Percentiles rank a stretch among this genome's conserved stretches.
These are phyloP conservation scores for Psammodynastes pulverulentus DNA, from an alignment of 2,113 vertebrate species.

Conservation along the genomic window DNA sequence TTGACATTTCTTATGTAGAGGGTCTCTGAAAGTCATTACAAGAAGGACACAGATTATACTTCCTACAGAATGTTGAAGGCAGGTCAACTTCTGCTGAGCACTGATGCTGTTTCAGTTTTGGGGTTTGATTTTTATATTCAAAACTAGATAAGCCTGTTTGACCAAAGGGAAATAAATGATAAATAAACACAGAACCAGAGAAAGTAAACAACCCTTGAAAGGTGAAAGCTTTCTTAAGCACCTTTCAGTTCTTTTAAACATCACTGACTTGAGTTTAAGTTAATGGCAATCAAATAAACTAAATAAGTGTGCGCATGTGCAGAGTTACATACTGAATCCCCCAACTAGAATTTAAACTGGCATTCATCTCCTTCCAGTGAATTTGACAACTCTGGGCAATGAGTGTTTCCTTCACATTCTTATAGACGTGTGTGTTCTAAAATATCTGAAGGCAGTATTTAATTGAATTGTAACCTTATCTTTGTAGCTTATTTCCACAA, in stretches of 20 bases:
- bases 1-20: neutral
- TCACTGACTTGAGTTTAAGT: neutral
- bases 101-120: neutral
- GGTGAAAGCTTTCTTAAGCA: neutral
- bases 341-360: neutral
- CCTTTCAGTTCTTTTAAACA: neutral
- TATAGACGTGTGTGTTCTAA: neutral
- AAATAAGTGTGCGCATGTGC: neutral
- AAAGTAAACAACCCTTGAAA: neutral
- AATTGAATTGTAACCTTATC: conserved; percentile 38
- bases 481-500: conserved; percentile 8
- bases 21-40: neutral
- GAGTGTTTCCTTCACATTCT: neutral
- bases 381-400: conserved; percentile 21
- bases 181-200: neutral
- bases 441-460: conserved; percentile 25
- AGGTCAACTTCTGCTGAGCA: neutral
- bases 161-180: neutral
- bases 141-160: neutral
- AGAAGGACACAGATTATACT: neutral
- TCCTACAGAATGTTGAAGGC: neutral
- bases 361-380: neutral
- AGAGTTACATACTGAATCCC: neutral
- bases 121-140: neutral
- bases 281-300: neutral